phyloP scores from a whole-genome alignment of 2,113 vertebrate genomes.

The Boulengerochromis microlepis region DNA sequence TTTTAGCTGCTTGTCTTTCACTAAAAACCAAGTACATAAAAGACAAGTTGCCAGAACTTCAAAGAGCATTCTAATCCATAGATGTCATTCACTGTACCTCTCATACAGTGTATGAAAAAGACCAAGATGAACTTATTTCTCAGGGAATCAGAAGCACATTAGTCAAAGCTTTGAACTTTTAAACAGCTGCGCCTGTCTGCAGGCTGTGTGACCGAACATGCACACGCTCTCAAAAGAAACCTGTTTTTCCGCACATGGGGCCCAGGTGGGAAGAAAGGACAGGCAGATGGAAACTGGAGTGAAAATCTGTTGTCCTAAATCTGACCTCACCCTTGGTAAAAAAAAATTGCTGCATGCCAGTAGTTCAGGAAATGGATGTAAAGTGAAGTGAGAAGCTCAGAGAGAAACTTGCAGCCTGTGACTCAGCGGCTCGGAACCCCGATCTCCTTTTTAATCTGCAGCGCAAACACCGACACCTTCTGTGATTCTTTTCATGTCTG shows the following conservation, averaged over 20 bases:
- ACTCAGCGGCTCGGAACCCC: slow-evolving; percentile 36
- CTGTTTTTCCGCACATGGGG: slow-evolving; percentile 31
- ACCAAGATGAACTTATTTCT: slow-evolving; percentile 4
- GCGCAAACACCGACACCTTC: not conserved
- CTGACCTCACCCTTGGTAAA: slow-evolving; percentile 5
- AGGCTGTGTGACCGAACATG: not conserved
- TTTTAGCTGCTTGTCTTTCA: not conserved
- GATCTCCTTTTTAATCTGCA: not conserved
- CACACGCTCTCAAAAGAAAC: not conserved
- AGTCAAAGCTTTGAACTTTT: slow-evolving; percentile 39
- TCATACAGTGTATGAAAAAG: not conserved
- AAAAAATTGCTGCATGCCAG: not conserved
- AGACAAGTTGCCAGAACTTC: slow-evolving; percentile 5
- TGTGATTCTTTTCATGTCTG: slow-evolving; percentile 3
- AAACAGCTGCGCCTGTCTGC: not conserved
- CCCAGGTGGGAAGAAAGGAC: slow-evolving; percentile 23
- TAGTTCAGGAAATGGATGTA: not conserved
- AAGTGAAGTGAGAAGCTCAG: not conserved
- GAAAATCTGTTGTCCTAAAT: slow-evolving; percentile 13
- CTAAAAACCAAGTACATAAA: not conserved
- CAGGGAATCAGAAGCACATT: slow-evolving; percentile 33
- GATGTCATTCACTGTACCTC: not conserved
- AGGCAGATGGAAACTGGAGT: not conserved
- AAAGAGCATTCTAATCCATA: slow-evolving; percentile 25
- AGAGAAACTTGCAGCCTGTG: slow-evolving; percentile 24